Evolutionary conservation across 2,113 vertebrate species (phyloP).

Genomic region (Cyphomyrus plagiostoma): DNA sequence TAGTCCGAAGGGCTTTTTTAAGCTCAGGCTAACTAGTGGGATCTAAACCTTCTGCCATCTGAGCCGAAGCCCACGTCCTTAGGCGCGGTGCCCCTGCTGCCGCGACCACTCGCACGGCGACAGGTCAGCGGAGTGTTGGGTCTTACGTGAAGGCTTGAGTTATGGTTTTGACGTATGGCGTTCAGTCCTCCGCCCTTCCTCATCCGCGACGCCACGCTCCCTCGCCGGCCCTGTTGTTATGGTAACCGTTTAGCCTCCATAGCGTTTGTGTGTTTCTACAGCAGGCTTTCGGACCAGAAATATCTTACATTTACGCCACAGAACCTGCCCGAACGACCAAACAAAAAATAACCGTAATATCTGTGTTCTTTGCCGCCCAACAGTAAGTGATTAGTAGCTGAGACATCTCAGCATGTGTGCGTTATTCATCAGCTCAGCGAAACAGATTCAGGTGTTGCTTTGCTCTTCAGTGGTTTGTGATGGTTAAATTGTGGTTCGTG

Average conservation of each 20-base stretch:
- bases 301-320: neutral
- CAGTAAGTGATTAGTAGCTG: neutral
- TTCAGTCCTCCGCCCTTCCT: neutral
- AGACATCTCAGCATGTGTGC: neutral
- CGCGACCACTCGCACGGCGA: neutral
- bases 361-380: neutral
- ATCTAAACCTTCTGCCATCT: neutral
- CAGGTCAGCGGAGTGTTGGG: neutral
- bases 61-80: neutral
- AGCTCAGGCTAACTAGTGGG: neutral
- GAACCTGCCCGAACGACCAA: neutral
- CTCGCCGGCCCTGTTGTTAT: neutral
- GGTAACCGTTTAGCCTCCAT: neutral
- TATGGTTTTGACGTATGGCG: neutral
- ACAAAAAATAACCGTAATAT: neutral
- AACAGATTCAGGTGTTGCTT: neutral
- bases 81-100: neutral
- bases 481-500: neutral
- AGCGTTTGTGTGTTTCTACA: neutral
- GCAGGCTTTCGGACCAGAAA: neutral
- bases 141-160: neutral
- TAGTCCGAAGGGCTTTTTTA: neutral
- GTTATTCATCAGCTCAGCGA: neutral
- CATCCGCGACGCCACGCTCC: neutral
- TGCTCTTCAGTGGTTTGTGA: neutral